Evolutionary conservation across 2,888 invertebrate genomes (phyloP).

Genomic region (Priocnemis perturbator): DNA sequence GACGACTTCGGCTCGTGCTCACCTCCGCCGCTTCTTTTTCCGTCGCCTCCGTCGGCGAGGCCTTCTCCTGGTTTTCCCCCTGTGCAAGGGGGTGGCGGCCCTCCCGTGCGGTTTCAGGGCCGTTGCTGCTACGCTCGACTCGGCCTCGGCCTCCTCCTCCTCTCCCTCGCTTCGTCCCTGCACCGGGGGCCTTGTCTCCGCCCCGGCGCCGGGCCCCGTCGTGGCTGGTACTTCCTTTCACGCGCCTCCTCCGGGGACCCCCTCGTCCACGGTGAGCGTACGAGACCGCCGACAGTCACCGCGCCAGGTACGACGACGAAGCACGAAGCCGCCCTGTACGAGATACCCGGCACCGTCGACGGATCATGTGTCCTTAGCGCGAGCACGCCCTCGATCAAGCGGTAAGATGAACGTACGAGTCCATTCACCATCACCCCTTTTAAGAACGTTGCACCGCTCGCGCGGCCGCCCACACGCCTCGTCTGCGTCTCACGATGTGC

Average conservation of each 20-base stretch:
- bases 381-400: conserved; percentile 37
- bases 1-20: conserved; percentile 42
- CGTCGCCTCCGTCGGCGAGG: conserved; percentile 72
- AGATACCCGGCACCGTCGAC: conserved; percentile 36
- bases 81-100: conserved; percentile 67
- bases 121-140: conserved; percentile 69
- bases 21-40: conserved; percentile 74
- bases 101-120: conserved; percentile 70
- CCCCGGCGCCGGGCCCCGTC: conserved; percentile 74
- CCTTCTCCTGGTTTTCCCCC: conserved; percentile 69
- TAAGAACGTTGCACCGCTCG: neutral
- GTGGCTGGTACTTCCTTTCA: conserved; percentile 61
- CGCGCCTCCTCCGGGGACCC: conserved; percentile 21
- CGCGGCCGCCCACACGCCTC: neutral
- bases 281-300: conserved; percentile 64
- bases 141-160: conserved; percentile 50
- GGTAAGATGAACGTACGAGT: conserved; percentile 50
- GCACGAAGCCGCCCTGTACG: conserved; percentile 2
- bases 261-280: conserved; percentile 30
- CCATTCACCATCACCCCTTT: conserved; percentile 67
- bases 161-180: conserved; percentile 62
- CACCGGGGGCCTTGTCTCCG: conserved; percentile 73
- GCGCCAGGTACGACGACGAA: conserved; percentile 45
- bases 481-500: conserved; percentile 10
- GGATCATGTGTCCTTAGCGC: conserved; percentile 56